phyloP scores from a whole-genome alignment of 2,888 invertebrate genomes.

The Caenorhabditis doughertyi region DNA sequence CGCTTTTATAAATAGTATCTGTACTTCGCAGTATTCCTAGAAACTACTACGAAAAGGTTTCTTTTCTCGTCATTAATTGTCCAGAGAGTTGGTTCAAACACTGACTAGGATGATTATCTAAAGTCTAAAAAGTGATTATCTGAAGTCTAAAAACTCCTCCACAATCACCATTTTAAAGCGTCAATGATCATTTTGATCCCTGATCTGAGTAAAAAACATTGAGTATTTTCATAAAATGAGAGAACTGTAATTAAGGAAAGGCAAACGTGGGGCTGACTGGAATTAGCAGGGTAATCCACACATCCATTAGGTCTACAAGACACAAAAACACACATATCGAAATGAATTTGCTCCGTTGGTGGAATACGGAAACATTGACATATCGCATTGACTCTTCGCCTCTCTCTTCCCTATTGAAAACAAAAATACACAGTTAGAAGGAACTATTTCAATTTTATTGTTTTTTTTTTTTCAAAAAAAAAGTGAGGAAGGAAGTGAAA shows the following conservation, averaged over 20 bases:
- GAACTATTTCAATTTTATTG: neutral
- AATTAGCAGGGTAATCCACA: slow-evolving; percentile 34
- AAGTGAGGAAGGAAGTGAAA: slow-evolving; percentile 24
- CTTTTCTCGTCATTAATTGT: slow-evolving; percentile 14
- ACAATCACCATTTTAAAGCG: neutral
- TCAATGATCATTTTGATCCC: slow-evolving; percentile 38
- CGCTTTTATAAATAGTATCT: no score
- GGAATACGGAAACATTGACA: slow-evolving; percentile 17
- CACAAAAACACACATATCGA: slow-evolving; percentile 5
- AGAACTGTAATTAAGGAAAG: slow-evolving; percentile 30
- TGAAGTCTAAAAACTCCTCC: slow-evolving; percentile 25
- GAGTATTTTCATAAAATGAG: neutral
- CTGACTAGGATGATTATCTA: slow-evolving; percentile 17
- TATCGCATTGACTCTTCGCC: neutral
- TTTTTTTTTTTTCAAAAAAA: neutral
- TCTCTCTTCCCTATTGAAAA: neutral
- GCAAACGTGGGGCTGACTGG: neutral
- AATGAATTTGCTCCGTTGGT: neutral
- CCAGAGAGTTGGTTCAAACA: slow-evolving; percentile 8
- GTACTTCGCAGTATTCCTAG: no score
- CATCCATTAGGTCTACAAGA: neutral
- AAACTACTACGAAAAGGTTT: no score
- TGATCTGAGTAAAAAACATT: neutral
- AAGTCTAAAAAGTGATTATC: slow-evolving; percentile 34
- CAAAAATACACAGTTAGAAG: neutral